Evolutionary conservation across 2,113 vertebrate species (phyloP), one percentile per base, ranked within the genome.

Genomic region (Oplegnathus fasciatus): DNA sequence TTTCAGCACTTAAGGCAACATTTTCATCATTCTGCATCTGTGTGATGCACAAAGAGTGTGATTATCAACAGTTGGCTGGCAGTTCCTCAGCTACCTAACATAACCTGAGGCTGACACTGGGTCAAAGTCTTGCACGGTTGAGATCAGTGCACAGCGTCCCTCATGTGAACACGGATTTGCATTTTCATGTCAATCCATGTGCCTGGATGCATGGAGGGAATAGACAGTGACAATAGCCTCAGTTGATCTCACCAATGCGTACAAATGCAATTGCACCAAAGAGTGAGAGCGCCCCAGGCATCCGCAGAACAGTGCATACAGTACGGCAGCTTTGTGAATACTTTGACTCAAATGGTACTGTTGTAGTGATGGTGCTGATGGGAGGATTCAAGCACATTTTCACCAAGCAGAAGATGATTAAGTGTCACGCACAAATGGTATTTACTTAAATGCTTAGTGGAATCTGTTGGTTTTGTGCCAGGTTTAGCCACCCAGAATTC

Each of bases 181-280:
- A 84, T 90, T 88, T 81, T 72, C 65, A 80, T 71, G 80, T 75
- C 28, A 73, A 76, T 92, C 85, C 75, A 86, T 90, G 75, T 88
- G 88, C 89, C 58, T 50, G 8, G 54, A 79, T 82, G 82, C 82
- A 71, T 34, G 5, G 69, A 78, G 65, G 60, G 76, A 86, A 89
- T 17, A 88, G 61, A 86, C 74, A 72, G 69, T 26, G 34, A 86
- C 80, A 86, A 85, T 71, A 86, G 80, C 90, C 87, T 73, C 57
- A 82, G 65, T 79, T 86, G 75, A 89, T 92, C 72, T 91, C 81
- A 83, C 86, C 75, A 93, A 82, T 83, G 89, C 79, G 62, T 84
- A 86, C 82, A 91, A 94, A 94, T 93, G 90, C 92, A 94, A 93
- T 93, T 93, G 87, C 92, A 90, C 88, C 90, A 85, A 83, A 58